Evolutionary conservation across 2,888 invertebrate species (phyloP).

Genomic region (Diabrotica balteata): DNA sequence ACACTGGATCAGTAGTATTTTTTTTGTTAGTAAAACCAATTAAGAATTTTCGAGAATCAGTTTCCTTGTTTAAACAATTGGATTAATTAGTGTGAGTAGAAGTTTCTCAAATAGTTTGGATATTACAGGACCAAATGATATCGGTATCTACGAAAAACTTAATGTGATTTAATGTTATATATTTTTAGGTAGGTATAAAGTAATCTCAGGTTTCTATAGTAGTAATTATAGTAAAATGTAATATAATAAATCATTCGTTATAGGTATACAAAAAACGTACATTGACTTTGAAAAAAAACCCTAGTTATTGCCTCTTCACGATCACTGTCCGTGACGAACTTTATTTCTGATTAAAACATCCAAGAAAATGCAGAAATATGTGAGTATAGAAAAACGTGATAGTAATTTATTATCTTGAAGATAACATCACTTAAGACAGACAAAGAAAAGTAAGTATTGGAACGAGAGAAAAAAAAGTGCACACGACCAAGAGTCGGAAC

Average conservation of each 20-base stretch:
- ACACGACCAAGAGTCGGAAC: background rate
- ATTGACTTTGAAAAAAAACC: background rate
- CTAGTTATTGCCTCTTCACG: conserved; percentile 6
- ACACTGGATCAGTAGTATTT: no score
- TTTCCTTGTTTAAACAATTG: no score
- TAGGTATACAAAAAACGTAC: background rate
- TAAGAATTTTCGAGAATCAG: no score
- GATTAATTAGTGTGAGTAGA: no score
- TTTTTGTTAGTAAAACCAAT: no score
- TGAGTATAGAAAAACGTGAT: conserved; percentile 19
- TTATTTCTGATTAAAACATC: conserved; percentile 7
- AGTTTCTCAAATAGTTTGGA: no score
- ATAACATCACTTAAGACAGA: conserved; percentile 1
- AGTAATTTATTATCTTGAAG: conserved; percentile 16
- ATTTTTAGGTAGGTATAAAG: no score
- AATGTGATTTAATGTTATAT: no score
- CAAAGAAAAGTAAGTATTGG: conserved; percentile 1
- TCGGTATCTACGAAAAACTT: no score
- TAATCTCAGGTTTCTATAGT: no score
- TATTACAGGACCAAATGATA: no score
- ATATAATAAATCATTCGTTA: background rate
- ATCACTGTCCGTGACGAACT: background rate
- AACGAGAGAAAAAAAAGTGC: background rate
- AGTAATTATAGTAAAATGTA: no score
- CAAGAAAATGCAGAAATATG: background rate